Evolutionary conservation across 37 sponge, comb jelly and placozoan species (phyloP).

Genomic region (Hormiphora californensis): DNA sequence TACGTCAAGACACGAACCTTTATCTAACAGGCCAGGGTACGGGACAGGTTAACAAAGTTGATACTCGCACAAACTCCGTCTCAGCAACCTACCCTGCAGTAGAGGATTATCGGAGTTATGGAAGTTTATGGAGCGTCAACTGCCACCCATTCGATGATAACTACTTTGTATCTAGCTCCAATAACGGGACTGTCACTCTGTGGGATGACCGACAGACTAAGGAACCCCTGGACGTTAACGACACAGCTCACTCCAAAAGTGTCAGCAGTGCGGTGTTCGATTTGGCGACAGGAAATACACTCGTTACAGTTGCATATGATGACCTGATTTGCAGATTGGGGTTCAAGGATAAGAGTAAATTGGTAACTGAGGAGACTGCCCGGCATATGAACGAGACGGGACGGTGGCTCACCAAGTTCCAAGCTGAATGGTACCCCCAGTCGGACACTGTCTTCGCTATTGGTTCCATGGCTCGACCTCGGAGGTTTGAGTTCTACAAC

Average conservation of each 20-base stretch:
- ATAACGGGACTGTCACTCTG: background rate
- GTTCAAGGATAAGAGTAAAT: constrained; percentile 8
- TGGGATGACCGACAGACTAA: constrained; percentile 25
- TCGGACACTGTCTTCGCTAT: constrained; percentile 49
- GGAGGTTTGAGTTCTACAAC: constrained; percentile 29
- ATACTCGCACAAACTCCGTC: background rate
- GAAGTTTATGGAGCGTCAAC: background rate
- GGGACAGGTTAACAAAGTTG: constrained; percentile 2
- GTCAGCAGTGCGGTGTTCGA: constrained; percentile 42
- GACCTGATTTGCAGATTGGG: background rate
- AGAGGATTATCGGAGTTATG: background rate
- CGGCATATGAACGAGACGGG: constrained; percentile 55
- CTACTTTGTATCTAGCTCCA: constrained; percentile 7
- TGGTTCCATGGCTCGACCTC: constrained; percentile 52
- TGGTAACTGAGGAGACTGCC: background rate
- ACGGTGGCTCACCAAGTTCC: constrained; percentile 60
- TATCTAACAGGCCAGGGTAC: too few species aligned
- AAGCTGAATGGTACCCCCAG: constrained; percentile 57
- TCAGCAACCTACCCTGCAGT: background rate
- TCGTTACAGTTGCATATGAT: constrained; percentile 34
- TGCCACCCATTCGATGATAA: background rate
- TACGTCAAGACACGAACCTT: too few species aligned
- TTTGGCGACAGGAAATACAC: background rate
- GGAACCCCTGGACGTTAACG: background rate
- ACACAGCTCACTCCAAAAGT: background rate